Evolutionary conservation across 2,888 invertebrate species (phyloP).

Genomic region (Hermaeophaga mercurialis): DNA sequence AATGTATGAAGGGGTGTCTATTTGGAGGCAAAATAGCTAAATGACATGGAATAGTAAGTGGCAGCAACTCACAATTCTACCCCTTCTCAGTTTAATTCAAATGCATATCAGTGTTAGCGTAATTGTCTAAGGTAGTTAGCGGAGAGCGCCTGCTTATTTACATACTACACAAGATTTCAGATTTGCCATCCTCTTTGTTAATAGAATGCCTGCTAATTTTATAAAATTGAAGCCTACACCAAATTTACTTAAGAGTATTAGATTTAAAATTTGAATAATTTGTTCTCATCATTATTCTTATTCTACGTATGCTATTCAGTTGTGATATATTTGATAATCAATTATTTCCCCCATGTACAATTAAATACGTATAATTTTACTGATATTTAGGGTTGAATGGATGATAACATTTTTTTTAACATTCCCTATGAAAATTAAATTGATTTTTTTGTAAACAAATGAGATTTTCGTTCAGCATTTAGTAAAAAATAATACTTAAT

Average conservation of each 20-base stretch:
- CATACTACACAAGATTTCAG: constrained; percentile 39
- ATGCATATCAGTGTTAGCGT: constrained; percentile 41
- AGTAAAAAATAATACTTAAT: too few species aligned
- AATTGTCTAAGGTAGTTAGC: constrained; percentile 41
- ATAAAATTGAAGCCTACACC: constrained; percentile 36
- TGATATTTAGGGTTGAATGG: background rate
- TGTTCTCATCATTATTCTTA: constrained; percentile 25
- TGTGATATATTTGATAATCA: constrained; percentile 34
- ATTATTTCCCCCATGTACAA: constrained; percentile 20
- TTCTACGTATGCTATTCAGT: constrained; percentile 19
- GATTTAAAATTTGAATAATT: constrained; percentile 31
- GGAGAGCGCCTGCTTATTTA: constrained; percentile 39
- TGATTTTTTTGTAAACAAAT: too few species aligned
- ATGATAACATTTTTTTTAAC: too few species aligned
- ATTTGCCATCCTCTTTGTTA: constrained; percentile 36
- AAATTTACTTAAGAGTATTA: constrained; percentile 38
- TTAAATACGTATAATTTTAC: constrained; percentile 2
- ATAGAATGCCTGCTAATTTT: constrained; percentile 36
- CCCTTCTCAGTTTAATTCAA: constrained; percentile 38
- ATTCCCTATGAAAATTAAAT: too few species aligned
- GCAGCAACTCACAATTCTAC: constrained; percentile 32
- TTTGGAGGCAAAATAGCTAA: constrained; percentile 29
- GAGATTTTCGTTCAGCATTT: too few species aligned
- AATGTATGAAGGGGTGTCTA: constrained; percentile 6
- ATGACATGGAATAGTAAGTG: constrained; percentile 24